A percentile compares a stretch with the other conserved stretches of the same genome.
phyloP scores from a whole-genome alignment of 2,113 vertebrate genomes.

The Atherinomorus stipes region DNA sequence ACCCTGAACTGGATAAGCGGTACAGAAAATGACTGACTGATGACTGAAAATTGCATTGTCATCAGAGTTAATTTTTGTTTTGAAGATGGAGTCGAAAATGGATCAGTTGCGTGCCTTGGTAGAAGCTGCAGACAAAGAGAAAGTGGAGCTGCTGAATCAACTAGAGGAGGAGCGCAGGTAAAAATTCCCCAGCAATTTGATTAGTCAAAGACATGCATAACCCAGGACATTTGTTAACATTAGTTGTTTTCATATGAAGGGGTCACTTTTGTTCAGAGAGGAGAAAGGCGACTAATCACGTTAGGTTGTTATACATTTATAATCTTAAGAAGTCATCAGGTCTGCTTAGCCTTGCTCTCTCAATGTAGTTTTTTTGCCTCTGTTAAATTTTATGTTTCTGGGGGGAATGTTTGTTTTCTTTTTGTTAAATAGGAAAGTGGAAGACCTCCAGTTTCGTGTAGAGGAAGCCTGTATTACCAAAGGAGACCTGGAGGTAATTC shows the following conservation, averaged over 20 bases:
- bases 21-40: too few species aligned
- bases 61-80: slow-evolving; percentile 44
- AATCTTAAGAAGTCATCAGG: neutral
- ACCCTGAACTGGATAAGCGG: too few species aligned
- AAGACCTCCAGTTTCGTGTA: slow-evolving; percentile 98
- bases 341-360: neutral
- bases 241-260: neutral
- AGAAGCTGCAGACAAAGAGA: slow-evolving; percentile 95
- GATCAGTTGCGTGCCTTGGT: slow-evolving; percentile 95
- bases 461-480: slow-evolving; percentile 99
- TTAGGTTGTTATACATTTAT: neutral
- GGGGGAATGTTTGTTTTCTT: slow-evolving; percentile 30
- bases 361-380: neutral
- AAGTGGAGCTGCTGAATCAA: slow-evolving; percentile 96
- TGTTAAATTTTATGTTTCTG: neutral
- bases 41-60: neutral
- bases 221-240: neutral
- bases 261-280: neutral
- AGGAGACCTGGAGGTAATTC: slow-evolving; percentile 98
- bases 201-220: neutral
- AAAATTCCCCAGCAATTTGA: slow-evolving; percentile 15
- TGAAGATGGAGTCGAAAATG: slow-evolving; percentile 97
- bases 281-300: neutral
- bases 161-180: slow-evolving; percentile 98
- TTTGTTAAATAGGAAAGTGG: slow-evolving; percentile 89